Evolutionary conservation across 2,113 vertebrate species (phyloP).

Genomic region (Gopherus evgoodei): DNA sequence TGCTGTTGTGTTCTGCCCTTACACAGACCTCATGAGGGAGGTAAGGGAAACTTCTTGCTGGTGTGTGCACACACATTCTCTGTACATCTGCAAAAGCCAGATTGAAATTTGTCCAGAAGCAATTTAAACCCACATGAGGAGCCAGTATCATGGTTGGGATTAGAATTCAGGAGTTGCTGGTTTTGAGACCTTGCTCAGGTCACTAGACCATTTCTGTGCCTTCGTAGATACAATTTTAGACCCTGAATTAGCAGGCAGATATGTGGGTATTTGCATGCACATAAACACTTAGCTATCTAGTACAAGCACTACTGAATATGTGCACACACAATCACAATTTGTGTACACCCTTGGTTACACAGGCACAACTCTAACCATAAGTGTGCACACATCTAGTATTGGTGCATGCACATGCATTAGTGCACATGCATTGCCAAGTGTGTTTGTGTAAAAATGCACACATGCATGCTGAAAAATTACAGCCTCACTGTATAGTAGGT

Average conservation of each 20-base stretch:
- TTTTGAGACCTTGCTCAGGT: neutral
- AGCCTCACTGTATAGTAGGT: neutral
- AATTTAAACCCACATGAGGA: neutral
- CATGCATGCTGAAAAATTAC: neutral
- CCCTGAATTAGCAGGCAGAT: neutral
- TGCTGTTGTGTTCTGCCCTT: neutral
- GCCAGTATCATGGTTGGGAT: neutral
- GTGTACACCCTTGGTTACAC: neutral
- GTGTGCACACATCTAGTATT: neutral
- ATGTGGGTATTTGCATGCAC: neutral
- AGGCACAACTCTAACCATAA: neutral
- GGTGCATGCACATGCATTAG: neutral
- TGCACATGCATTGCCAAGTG: neutral
- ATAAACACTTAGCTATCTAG: neutral
- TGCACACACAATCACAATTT: neutral
- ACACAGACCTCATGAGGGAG: neutral
- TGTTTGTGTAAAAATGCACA: fast-evolving
- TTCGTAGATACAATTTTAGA: neutral
- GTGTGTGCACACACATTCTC: neutral
- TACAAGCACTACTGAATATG: neutral
- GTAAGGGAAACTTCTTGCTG: neutral
- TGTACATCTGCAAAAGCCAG: neutral
- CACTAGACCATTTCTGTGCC: neutral
- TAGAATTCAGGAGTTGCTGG: neutral
- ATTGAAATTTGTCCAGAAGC: neutral